Evolutionary conservation across 2,113 vertebrate genomes (phyloP).

Genomic region (Xiphorhynchus elegans): DNA sequence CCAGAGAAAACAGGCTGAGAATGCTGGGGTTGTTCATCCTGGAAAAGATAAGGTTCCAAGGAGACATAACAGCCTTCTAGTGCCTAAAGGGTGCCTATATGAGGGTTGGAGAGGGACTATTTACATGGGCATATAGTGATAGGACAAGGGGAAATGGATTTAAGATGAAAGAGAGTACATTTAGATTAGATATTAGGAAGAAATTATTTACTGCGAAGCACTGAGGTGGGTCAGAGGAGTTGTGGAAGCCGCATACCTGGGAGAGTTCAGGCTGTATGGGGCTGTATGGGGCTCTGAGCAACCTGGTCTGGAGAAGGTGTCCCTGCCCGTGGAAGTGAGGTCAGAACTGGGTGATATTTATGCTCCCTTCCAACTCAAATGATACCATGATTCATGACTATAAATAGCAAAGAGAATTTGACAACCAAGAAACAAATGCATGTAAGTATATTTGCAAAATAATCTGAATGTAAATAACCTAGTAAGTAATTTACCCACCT

Average conservation of each 20-base stretch:
- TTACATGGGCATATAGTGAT: background rate
- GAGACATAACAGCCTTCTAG: background rate
- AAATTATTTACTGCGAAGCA: background rate
- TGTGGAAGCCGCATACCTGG: no score
- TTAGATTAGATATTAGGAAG: background rate
- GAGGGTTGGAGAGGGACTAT: background rate
- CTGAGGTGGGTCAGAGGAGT: background rate
- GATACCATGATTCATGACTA: background rate
- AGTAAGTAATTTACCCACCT: background rate
- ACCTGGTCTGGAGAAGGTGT: no score
- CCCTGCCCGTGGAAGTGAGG: accelerated
- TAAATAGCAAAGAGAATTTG: background rate
- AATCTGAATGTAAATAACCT: background rate
- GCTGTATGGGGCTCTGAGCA: background rate
- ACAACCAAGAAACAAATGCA: background rate
- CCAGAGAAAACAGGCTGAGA: background rate
- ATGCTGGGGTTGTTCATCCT: background rate
- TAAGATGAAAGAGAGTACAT: background rate
- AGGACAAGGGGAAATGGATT: background rate
- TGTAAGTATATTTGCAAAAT: background rate
- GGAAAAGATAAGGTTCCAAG: background rate
- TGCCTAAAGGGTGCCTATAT: no score
- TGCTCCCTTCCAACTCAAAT: background rate
- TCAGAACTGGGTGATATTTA: background rate
- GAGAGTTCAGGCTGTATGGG: background rate